phyloP scores from a whole-genome alignment of 2,888 invertebrate species.

The Metopia argyrocephala region DNA sequence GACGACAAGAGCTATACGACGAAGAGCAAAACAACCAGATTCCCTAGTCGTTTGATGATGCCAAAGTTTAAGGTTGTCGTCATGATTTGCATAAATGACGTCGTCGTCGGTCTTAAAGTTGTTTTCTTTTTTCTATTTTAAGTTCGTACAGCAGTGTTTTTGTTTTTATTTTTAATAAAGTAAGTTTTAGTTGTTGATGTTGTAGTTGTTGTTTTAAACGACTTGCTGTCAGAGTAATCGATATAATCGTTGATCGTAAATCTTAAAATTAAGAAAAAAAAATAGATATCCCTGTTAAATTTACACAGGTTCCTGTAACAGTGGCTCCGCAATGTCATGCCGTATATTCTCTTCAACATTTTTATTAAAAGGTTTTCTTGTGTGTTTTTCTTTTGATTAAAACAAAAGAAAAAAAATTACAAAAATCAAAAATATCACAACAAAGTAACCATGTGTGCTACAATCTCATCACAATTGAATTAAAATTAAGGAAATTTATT shows the following conservation, averaged over 20 bases:
- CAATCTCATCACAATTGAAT: too few species aligned
- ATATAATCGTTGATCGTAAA: constrained; percentile 63
- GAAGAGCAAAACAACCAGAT: neutral
- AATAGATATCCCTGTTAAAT: constrained; percentile 9
- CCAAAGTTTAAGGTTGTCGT: constrained; percentile 46
- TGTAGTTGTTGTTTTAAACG: constrained; percentile 28
- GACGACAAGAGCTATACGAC: constrained; percentile 17
- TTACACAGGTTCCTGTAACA: constrained; percentile 36
- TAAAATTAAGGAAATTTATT: too few species aligned
- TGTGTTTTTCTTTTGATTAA: too few species aligned
- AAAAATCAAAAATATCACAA: too few species aligned
- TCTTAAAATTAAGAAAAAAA: too few species aligned
- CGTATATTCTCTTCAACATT: too few species aligned
- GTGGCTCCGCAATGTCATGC: constrained; percentile 37
- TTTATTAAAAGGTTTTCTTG: too few species aligned
- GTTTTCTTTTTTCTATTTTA: neutral
- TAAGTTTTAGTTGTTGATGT: neutral
- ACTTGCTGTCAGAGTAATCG: constrained; percentile 61
- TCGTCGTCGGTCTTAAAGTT: constrained; percentile 19
- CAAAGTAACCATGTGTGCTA: too few species aligned
- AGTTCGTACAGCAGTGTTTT: too few species aligned
- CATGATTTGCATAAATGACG: constrained; percentile 56
- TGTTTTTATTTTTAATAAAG: neutral
- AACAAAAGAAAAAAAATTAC: too few species aligned
- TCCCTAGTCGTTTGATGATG: constrained; percentile 25